Conservation (phyloP, 2,888 invertebrate genomes). For the Drosophila atripex region DNA sequence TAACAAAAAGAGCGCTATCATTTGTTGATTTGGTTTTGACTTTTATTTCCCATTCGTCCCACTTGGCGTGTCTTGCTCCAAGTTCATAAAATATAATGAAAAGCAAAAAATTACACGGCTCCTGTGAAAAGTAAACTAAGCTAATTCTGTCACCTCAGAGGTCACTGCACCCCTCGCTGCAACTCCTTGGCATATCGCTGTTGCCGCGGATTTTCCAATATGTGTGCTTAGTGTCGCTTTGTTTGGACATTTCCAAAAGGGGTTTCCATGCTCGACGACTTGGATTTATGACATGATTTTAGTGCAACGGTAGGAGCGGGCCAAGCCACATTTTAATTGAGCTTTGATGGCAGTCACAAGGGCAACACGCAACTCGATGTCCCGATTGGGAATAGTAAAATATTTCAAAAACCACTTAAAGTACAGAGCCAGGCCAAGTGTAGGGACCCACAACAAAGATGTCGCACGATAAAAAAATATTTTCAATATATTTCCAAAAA, state of each 20-base stretch:
- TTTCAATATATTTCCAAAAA: background rate
- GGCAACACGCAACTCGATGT: slow-evolving; percentile 31
- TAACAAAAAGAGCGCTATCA: slow-evolving; percentile 51
- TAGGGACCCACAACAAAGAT: slow-evolving; percentile 32
- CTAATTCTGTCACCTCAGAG: slow-evolving; percentile 33
- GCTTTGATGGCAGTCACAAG: slow-evolving; percentile 25
- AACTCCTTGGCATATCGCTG: slow-evolving; percentile 6
- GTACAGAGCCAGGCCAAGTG: slow-evolving; percentile 30
- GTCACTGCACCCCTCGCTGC: slow-evolving; percentile 30
- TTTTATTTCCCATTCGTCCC: slow-evolving; percentile 50
- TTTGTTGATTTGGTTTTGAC: slow-evolving; percentile 34
- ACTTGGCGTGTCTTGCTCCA: slow-evolving; percentile 52
- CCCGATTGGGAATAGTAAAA: slow-evolving; percentile 33
- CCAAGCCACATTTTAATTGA: slow-evolving; percentile 54
- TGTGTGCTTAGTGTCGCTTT: slow-evolving; percentile 44
- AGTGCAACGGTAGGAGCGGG: slow-evolving; percentile 6
- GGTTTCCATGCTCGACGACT: slow-evolving; percentile 18
- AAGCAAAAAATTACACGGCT: slow-evolving; percentile 66
- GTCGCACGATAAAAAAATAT: slow-evolving; percentile 4
- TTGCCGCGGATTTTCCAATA: slow-evolving; percentile 12
- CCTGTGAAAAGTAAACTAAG: slow-evolving; percentile 1
- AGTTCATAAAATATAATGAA: slow-evolving; percentile 76
- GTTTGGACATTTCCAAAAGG: slow-evolving; percentile 17
- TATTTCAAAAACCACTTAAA: slow-evolving; percentile 63
- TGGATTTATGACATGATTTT: slow-evolving; percentile 52